Conservation (phyloP, 2,113 vertebrate genomes). For the Cygnus buccinator region DNA sequence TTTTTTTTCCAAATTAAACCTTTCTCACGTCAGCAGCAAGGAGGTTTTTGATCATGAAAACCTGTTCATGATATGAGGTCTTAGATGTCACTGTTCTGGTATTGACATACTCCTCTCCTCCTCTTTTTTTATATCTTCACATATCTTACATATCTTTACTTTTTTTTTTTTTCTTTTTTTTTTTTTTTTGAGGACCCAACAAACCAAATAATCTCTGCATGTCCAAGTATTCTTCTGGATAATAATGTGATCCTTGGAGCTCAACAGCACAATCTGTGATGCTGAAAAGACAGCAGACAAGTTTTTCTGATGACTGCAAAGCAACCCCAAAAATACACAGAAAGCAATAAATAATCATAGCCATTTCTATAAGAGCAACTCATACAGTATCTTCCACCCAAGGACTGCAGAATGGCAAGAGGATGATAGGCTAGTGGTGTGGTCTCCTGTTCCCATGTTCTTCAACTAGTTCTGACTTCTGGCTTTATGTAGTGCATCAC, state of each 20-base stretch:
- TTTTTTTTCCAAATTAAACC: background rate
- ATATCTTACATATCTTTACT: background rate
- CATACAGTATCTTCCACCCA: background rate
- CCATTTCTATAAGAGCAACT: background rate
- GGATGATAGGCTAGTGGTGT: background rate
- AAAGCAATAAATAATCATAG: background rate
- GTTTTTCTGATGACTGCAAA: background rate
- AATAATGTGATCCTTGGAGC: background rate
- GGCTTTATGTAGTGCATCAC: background rate
- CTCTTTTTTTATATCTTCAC: background rate
- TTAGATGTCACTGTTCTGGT: background rate
- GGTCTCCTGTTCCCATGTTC: fast-evolving
- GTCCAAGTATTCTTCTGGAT: background rate
- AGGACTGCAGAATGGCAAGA: background rate
- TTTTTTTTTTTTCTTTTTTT: background rate
- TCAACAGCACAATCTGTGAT: background rate
- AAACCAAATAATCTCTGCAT: background rate
- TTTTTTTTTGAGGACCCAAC: background rate
- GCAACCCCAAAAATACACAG: background rate
- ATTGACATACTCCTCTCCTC: background rate
- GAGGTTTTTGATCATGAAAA: background rate
- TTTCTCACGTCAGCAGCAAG: background rate
- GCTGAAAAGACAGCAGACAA: background rate
- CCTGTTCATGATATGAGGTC: background rate
- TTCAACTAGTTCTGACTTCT: background rate